These are phyloP conservation scores for Carettochelys insculpta DNA, from an alignment of 2,113 vertebrate genomes.

Conservation along the genomic window DNA sequence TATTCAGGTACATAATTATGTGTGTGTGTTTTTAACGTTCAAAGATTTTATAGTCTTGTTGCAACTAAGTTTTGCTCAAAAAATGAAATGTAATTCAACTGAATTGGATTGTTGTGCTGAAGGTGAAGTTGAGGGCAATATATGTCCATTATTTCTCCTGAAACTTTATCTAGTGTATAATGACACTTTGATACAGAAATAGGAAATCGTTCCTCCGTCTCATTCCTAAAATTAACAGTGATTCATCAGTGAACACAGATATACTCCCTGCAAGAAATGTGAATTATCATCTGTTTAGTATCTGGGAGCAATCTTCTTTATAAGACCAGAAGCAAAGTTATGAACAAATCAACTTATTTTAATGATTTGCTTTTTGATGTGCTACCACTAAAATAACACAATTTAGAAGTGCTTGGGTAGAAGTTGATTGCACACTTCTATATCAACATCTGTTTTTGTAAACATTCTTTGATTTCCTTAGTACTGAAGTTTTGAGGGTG, in stretches of 20 bases:
- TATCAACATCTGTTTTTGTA: neutral
- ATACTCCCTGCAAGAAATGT: conserved; percentile 17
- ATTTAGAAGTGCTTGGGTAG: neutral
- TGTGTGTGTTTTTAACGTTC: neutral
- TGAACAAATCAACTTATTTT: conserved; percentile 37
- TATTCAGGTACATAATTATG: neutral
- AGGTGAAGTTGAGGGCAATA: conserved; percentile 22
- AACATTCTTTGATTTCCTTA: neutral
- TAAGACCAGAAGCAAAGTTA: conserved; percentile 36
- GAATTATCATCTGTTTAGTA: conserved; percentile 19
- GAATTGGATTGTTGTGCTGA: conserved; percentile 2
- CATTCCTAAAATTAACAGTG: conserved; percentile 17
- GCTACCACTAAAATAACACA: neutral
- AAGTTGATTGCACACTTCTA: neutral
- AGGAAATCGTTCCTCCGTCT: conserved; percentile 24
- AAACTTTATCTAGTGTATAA: conserved; percentile 28
- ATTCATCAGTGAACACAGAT: conserved; percentile 30
- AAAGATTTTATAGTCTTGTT: neutral
- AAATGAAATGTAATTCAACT: conserved; percentile 17
- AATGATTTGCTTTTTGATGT: conserved; percentile 36
- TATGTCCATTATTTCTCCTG: conserved; percentile 50
- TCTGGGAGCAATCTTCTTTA: conserved; percentile 32
- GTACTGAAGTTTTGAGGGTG: neutral
- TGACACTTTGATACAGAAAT: conserved; percentile 38
- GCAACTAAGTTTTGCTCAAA: neutral